phyloP scores from a whole-genome alignment of 2,797 vertebrate genomes.

The Morelia viridis region DNA sequence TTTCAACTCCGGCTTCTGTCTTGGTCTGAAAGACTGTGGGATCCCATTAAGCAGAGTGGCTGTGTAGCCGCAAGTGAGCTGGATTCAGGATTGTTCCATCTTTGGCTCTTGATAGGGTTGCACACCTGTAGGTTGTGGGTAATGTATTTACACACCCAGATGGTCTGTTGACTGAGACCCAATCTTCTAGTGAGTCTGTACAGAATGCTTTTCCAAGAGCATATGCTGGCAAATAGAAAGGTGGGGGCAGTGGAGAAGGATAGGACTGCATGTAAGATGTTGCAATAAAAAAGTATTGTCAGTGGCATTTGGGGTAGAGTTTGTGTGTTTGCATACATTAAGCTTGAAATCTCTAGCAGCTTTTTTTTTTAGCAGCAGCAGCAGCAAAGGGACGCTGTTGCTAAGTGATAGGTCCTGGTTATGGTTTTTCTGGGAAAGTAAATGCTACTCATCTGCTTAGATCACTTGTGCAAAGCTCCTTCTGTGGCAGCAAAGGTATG shows the following conservation, averaged over 20 bases:
- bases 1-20: neutral
- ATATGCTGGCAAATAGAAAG: neutral
- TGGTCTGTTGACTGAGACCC: neutral
- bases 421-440: neutral
- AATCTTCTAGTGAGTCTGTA: neutral
- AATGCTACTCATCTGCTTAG: neutral
- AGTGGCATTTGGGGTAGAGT: neutral
- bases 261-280: neutral
- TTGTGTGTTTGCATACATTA: neutral
- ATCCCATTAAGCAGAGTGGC: neutral
- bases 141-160: neutral
- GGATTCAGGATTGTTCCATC: neutral
- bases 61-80: neutral
- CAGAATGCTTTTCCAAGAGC: neutral
- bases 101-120: neutral
- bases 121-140: neutral
- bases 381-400: neutral
- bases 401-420: neutral
- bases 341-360: neutral
- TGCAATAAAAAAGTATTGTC: neutral
- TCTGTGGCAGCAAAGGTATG: neutral
- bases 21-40: neutral
- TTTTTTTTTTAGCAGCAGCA: neutral
- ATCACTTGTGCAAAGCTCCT: neutral
- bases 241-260: neutral